phyloP scores from a whole-genome alignment of 2,797 vertebrate species.

The Intellagama lesueurii region DNA sequence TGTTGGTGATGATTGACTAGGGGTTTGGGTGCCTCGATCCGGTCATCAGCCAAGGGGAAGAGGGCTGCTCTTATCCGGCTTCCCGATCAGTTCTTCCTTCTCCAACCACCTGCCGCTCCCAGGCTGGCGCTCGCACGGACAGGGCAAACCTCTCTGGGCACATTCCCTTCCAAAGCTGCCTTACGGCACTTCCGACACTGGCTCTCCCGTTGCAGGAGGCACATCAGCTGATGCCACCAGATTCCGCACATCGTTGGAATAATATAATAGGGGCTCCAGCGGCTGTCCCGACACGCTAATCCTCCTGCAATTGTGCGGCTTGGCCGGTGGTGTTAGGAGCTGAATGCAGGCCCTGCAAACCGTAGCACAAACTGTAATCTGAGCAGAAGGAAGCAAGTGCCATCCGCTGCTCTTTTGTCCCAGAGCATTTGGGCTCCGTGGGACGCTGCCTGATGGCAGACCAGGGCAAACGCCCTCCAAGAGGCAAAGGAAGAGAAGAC shows the following conservation, averaged over 20 bases:
- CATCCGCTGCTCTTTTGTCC: conserved; percentile 32
- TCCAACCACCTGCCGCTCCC: background rate
- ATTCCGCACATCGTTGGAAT: conserved; percentile 67
- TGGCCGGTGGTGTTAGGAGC: conserved; percentile 73
- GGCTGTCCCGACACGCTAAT: conserved; percentile 81
- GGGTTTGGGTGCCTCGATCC: no score
- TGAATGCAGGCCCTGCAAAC: conserved; percentile 76
- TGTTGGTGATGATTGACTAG: no score
- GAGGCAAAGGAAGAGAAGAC: no score
- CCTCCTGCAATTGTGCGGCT: conserved; percentile 73
- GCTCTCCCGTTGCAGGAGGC: conserved; percentile 50
- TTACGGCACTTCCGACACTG: conserved; percentile 45
- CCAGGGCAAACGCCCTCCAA: background rate
- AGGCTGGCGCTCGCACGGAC: background rate
- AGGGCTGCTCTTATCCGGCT: no score
- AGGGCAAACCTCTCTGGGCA: conserved; percentile 40
- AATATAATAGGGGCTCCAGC: conserved; percentile 76
- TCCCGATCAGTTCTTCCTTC: no score
- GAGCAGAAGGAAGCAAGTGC: conserved; percentile 71
- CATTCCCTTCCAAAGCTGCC: conserved; percentile 36
- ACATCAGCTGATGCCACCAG: conserved; percentile 69
- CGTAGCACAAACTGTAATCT: conserved; percentile 80
- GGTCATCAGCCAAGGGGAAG: no score
- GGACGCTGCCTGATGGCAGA: conserved; percentile 53
- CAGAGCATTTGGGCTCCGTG: conserved; percentile 62